Evolutionary conservation across 1,140 invertebrate genomes (phyloP), one percentile per base, ranked within the genome.

Genomic region (Hydropsyche tenuis): DNA sequence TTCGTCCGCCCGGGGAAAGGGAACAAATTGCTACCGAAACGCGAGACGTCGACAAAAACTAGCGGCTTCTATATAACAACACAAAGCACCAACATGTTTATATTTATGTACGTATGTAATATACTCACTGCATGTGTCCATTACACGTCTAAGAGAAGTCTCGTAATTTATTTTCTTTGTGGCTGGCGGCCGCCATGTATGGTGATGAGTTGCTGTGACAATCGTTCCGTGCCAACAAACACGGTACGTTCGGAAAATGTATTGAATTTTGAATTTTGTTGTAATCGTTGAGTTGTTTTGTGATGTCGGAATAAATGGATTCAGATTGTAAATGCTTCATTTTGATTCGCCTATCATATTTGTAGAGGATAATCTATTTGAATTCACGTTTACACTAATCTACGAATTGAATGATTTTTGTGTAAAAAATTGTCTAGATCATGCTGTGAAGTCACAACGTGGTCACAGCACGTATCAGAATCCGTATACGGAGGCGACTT

Each of bases 151-250:
- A 56, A 22, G 37, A 70, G 68, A 70, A 56, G 46, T 70, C 46
- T 70, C 27, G 68, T 70, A 70, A 70, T 70, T 70, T 70, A 70
- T 70, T 70, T 70, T 70, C 68, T 70, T 70, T 70, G 68, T 70
- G 68, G 68, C 56, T 23, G 68, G 12, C 48, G 43, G 68, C 68
- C 68, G 68, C 68, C 42, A 25, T 22, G 48, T 70, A 70, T 56
- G 68, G 11, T 70, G 48, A 51, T 56, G 68, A 68, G 11, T 25
- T 56, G 46, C 42, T 46, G 68, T 56, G 68, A 70, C 68, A n/a
- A 70, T 48, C 16, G 12, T 23, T 68, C n/a, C 43, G 5, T 14
- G 1, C 20, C 9, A 20, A 20, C 37, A 43, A 60, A 43, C 30
- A 11, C 30, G 60, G 60, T 22, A 63, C 60, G 11, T 37, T 37